Percentiles rank a stretch among this genome's conserved stretches.
These are phyloP conservation scores for Scartelaos histophorus DNA, from an alignment of 2,113 vertebrate genomes.

Conservation along the genomic window DNA sequence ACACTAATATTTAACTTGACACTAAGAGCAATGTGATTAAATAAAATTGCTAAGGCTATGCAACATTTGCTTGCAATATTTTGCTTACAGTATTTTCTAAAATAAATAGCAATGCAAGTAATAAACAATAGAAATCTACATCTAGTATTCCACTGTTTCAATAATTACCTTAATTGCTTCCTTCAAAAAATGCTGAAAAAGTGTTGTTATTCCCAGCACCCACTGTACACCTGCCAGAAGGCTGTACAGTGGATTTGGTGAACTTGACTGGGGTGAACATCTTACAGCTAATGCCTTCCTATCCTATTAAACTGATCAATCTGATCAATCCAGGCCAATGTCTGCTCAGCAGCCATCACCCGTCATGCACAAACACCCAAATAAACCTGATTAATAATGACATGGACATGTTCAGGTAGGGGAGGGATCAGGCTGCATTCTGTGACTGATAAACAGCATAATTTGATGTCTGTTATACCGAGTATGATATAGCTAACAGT, in stretches of 20 bases:
- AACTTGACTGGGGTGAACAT: slow-evolving; percentile 57
- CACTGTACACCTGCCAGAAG: slow-evolving; percentile 58
- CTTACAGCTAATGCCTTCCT: slow-evolving; percentile 74
- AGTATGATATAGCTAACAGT: not conserved
- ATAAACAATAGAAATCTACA: slow-evolving; percentile 4
- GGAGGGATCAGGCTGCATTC: not conserved
- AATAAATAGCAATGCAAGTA: slow-evolving; percentile 1
- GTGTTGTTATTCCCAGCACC: slow-evolving; percentile 53
- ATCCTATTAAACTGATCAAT: slow-evolving; percentile 80
- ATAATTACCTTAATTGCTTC: slow-evolving; percentile 52
- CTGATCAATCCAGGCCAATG: slow-evolving; percentile 74
- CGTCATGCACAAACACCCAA: slow-evolving; percentile 30
- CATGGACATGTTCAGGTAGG: slow-evolving; percentile 25
- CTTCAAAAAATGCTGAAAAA: slow-evolving; percentile 57
- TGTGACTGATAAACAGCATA: not conserved
- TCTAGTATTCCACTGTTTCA: slow-evolving; percentile 24
- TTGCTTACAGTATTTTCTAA: no score
- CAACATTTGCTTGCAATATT: no score
- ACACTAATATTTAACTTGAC: slow-evolving; percentile 8
- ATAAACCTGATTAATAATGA: slow-evolving; percentile 60
- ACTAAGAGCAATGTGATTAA: not conserved
- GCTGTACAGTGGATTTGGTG: slow-evolving; percentile 73
- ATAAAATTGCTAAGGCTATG: not conserved
- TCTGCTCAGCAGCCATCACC: slow-evolving; percentile 72
- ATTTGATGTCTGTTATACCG: not conserved